Evolutionary conservation across 2,888 invertebrate species (phyloP), one percentile per base, ranked within the genome.

Genomic region (Monopis laevigella): DNA sequence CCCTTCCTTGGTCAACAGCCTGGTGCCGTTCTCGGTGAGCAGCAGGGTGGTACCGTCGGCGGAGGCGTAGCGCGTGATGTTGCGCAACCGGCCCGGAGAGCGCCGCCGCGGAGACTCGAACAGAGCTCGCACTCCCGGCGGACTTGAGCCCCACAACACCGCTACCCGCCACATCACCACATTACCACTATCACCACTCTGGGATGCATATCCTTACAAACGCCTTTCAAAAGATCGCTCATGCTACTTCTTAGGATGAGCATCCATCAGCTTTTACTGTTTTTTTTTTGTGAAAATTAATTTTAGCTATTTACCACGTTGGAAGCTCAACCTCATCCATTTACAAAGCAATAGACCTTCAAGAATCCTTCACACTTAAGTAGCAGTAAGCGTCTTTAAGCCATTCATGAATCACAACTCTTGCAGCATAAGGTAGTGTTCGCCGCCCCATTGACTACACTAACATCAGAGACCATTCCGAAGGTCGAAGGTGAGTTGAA

Each of bases 1-100:
- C 50, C 77, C 81, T 51, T 78, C 74, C 53, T 80, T 71, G 39
- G 81, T 82, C 73, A 82, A 73, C 73, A 78, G 77, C 56, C 84
- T 70, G 61, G 84, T 84, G 72, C 85, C 85, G 61, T 85, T 84
- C 69, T 84, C 85, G 66, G 84, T 83, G 73, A 85, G 83, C 64
- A 84, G 83, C 65, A 85, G 82, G 71, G 84, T 82, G 62, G 84
- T 82, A 68, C 85, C 84, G 57, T 84, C 84, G 48, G 84, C 78
- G 54, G 84, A 82, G 53, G 83, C 82, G 77, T 85, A 83, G 62
- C 84, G 82, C 56, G 84, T 85, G 65, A 84, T 70, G 74, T 49
- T 82, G 80, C 44, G 69, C 70, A 29, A 71, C 70, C 52, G 70
- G 52, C 55, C 49, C 67, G 52, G 68, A 65, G 50, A 70, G 67